Evolutionary conservation across 2,113 vertebrate species (phyloP).

Genomic region (Malaclemys terrapin): DNA sequence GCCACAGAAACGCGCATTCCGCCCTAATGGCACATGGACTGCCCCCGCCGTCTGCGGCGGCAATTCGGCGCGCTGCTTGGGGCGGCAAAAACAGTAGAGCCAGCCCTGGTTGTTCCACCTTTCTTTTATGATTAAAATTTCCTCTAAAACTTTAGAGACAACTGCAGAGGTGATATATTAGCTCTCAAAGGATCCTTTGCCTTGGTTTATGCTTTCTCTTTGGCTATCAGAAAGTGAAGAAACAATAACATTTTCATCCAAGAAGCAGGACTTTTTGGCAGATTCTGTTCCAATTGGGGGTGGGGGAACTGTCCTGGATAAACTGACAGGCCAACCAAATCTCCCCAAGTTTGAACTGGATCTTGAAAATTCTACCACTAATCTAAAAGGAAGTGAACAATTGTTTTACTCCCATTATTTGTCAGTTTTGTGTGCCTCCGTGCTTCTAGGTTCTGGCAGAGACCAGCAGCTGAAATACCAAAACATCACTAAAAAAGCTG

Average conservation of each 20-base stretch:
- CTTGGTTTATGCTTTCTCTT: no score
- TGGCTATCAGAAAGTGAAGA: no score
- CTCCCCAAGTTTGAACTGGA: neutral
- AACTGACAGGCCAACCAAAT: neutral
- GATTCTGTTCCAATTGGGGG: no score
- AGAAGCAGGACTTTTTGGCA: no score
- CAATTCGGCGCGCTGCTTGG: no score
- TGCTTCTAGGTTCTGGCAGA: neutral
- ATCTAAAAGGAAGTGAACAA: neutral
- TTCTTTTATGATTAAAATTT: conserved; percentile 1
- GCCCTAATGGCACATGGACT: no score
- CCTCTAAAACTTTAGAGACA: neutral
- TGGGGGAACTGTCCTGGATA: no score
- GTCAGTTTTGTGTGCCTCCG: neutral
- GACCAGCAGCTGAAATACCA: neutral
- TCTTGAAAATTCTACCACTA: neutral
- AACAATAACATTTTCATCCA: no score
- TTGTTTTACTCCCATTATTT: neutral
- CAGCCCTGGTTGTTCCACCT: neutral
- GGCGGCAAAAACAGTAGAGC: no score
- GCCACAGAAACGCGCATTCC: no score
- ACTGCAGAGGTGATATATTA: neutral
- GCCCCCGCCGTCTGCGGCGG: no score
- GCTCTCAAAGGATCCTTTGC: no score
- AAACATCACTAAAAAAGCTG: neutral